Percentiles rank a stretch among this genome's conserved stretches.
phyloP scores from a whole-genome alignment of 2,797 vertebrate genomes.

The Mallotus villosus region DNA sequence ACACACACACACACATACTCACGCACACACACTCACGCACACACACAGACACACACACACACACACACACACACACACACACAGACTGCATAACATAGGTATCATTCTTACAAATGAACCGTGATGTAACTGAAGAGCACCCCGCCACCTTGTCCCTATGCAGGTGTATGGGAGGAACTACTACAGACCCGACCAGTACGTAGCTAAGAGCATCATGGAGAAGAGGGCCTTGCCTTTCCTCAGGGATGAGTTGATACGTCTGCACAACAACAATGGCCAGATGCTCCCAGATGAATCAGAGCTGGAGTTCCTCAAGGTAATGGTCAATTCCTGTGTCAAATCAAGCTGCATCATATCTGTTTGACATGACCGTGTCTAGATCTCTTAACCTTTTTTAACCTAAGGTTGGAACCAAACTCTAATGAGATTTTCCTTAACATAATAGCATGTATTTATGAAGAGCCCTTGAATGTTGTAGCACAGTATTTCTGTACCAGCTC shows the following conservation, averaged over 20 bases:
- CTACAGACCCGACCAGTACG: slow-evolving; percentile 85
- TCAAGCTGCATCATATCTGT: background rate
- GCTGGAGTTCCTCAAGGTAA: slow-evolving; percentile 86
- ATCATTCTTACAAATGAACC: background rate
- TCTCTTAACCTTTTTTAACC: background rate
- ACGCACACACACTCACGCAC: background rate
- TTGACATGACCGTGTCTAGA: background rate
- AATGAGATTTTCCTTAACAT: too few relatives aligned
- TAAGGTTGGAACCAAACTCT: too few relatives aligned
- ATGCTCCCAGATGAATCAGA: slow-evolving; percentile 82
- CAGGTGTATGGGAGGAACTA: slow-evolving; percentile 81
- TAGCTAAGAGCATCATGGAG: slow-evolving; percentile 81
- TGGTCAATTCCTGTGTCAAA: background rate
- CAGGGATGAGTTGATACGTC: slow-evolving; percentile 76
- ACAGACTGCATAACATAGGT: background rate
- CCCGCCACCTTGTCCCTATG: background rate
- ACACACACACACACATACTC: slow-evolving; percentile 19
- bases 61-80: background rate
- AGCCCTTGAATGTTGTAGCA: background rate
- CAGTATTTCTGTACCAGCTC: background rate
- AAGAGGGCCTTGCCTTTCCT: slow-evolving; percentile 79
- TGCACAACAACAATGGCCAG: slow-evolving; percentile 75
- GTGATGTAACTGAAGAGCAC: background rate
- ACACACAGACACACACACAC: slow-evolving; percentile 33
- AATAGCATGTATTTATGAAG: too few relatives aligned